Conservation (phyloP, 2,888 invertebrate species). For the Temnothorax rugatulus region DNA sequence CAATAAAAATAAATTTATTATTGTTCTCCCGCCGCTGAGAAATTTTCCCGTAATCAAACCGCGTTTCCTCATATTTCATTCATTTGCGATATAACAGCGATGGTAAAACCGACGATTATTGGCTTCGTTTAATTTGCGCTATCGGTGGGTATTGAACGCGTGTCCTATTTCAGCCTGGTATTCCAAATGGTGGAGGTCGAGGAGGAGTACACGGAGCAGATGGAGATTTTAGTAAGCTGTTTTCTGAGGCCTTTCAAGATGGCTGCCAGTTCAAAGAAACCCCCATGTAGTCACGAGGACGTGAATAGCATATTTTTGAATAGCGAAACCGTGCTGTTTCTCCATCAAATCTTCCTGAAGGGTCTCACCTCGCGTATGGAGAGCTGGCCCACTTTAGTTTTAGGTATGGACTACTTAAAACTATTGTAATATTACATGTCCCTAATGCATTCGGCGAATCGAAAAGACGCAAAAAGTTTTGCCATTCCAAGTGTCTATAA, state of each 20-base stretch:
- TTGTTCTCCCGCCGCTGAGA: background rate
- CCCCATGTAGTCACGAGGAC: constrained; percentile 97
- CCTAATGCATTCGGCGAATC: background rate
- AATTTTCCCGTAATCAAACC: constrained; percentile 10
- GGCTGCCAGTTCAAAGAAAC: constrained; percentile 97
- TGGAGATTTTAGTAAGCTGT: constrained; percentile 94
- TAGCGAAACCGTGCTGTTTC: constrained; percentile 96
- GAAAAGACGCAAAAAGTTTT: background rate
- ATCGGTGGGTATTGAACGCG: background rate
- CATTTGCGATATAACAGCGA: constrained; percentile 20
- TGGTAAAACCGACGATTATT: constrained; percentile 15
- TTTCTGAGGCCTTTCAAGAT: constrained; percentile 96
- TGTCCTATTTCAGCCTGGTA: constrained; percentile 89
- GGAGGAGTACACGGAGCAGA: constrained; percentile 96
- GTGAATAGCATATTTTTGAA: constrained; percentile 97
- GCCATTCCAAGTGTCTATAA: background rate
- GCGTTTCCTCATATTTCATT: constrained; percentile 10
- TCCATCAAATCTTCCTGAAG: constrained; percentile 97
- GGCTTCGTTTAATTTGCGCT: constrained; percentile 21
- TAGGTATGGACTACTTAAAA: constrained; percentile 89
- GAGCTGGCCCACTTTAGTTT: constrained; percentile 96
- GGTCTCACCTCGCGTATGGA: constrained; percentile 96
- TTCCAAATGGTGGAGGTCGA: constrained; percentile 97
- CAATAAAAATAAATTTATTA: constrained; percentile 2
- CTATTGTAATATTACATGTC: background rate